Conservation (phyloP, 2,113 vertebrate genomes). For the human region DNA sequence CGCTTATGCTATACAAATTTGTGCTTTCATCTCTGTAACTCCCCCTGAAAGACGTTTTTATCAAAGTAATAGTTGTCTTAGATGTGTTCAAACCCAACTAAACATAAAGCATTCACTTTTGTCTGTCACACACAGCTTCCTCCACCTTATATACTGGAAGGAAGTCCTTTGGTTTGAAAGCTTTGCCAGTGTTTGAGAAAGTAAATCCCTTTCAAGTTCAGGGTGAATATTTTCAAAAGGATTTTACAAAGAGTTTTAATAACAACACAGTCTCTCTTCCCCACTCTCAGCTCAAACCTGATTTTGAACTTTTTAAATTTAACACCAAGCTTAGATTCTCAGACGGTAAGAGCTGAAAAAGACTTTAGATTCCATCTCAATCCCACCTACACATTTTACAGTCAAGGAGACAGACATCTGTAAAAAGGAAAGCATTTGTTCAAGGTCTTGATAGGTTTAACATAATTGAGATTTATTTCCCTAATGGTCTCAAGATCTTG, state of each 20-base stretch:
- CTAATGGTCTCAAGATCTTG: neutral
- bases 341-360: neutral
- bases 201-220: constrained; percentile 74
- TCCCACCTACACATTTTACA: constrained; percentile 30
- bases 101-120: constrained; percentile 66
- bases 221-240: constrained; percentile 73
- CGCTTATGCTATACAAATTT: constrained; percentile 61
- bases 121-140: constrained; percentile 52
- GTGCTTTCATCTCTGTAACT: constrained; percentile 66
- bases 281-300: constrained; percentile 18
- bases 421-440: neutral
- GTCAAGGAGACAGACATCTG: neutral
- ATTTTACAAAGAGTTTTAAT: constrained; percentile 71
- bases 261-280: constrained; percentile 50
- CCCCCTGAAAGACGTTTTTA: constrained; percentile 61
- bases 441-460: neutral
- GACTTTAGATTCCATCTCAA: neutral
- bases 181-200: constrained; percentile 68
- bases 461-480: neutral
- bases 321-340: constrained; percentile 43
- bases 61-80: constrained; percentile 72
- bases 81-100: constrained; percentile 69
- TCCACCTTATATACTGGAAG: constrained; percentile 32
- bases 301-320: constrained; percentile 63
- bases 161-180: constrained; percentile 69